Conservation (phyloP, 2,113 vertebrate species). For the Ciconia boyciana region DNA sequence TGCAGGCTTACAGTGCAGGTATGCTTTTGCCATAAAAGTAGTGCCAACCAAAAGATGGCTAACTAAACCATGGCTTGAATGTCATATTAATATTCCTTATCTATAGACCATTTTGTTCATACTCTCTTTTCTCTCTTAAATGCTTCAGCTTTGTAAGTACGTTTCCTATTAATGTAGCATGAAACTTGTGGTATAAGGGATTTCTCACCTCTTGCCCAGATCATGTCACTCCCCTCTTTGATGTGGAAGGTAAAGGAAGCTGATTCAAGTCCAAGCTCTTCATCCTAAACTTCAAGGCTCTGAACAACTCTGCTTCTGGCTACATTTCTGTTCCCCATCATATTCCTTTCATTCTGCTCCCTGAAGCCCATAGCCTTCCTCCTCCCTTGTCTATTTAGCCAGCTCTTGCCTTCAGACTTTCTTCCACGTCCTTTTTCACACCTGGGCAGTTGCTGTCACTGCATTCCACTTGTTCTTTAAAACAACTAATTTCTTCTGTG, state of each 20-base stretch:
- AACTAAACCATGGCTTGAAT: not conserved
- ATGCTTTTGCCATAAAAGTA: not conserved
- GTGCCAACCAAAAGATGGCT: not conserved
- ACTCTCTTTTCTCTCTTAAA: not conserved
- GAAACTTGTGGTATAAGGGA: not conserved
- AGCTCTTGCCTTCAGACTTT: not conserved
- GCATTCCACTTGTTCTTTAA: not conserved
- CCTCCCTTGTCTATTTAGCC: not conserved
- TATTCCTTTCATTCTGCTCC: constrained; percentile 6
- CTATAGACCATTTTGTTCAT: not conserved
- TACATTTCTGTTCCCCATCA: constrained; percentile 5
- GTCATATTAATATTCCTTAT: constrained; percentile 8
- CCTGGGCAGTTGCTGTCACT: not conserved
- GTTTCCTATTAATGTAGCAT: not conserved
- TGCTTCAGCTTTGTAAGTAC: not conserved
- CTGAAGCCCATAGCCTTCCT: not conserved
- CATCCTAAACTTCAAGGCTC: constrained; percentile 37
- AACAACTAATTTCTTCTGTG: not conserved
- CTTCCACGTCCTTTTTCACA: not conserved
- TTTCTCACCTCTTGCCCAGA: constrained; percentile 43
- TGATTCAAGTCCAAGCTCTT: constrained; percentile 40
- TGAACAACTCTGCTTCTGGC: constrained; percentile 43
- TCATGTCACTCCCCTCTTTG: constrained; percentile 30
- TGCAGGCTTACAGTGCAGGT: not conserved
- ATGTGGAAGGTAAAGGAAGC: constrained; percentile 37